phyloP scores from a whole-genome alignment of 2,113 vertebrate species.

The Tachysurus vachellii region DNA sequence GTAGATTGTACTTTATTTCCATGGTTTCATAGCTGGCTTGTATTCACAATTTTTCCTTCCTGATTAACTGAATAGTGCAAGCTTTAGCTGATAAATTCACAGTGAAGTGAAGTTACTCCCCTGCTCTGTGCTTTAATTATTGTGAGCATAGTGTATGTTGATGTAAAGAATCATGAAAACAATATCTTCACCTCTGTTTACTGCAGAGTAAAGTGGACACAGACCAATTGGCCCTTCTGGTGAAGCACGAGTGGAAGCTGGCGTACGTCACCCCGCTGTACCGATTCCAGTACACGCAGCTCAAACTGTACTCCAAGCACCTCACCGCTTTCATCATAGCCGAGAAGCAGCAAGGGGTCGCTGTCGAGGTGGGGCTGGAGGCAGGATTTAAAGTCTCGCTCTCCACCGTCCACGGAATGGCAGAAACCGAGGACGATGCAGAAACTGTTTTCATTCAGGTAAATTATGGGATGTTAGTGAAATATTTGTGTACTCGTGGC shows the following conservation, averaged over 20 bases:
- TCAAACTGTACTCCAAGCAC: constrained; percentile 79
- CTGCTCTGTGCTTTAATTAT: neutral
- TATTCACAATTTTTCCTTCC: too few species aligned
- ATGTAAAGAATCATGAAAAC: neutral
- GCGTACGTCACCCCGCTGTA: constrained; percentile 89
- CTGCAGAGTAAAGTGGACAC: constrained; percentile 71
- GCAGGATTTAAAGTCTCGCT: constrained; percentile 72
- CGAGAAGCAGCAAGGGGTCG: constrained; percentile 84
- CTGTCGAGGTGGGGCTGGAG: constrained; percentile 76
- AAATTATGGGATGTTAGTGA: neutral
- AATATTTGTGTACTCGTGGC: neutral
- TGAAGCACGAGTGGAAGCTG: constrained; percentile 83
- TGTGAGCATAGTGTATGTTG: neutral
- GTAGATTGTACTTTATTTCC: neutral
- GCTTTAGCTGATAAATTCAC: neutral
- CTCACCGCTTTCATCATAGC: constrained; percentile 79
- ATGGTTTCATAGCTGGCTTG: neutral
- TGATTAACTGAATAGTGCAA: too few species aligned
- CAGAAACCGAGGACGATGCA: constrained; percentile 70
- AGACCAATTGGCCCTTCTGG: constrained; percentile 70
- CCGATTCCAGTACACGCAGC: constrained; percentile 72
- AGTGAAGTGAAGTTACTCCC: neutral
- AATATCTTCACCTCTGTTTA: neutral
- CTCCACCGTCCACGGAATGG: constrained; percentile 75
- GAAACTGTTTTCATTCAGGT: constrained; percentile 87